phyloP scores from a whole-genome alignment of 2,888 invertebrate species.

The Drosophila atripex region DNA sequence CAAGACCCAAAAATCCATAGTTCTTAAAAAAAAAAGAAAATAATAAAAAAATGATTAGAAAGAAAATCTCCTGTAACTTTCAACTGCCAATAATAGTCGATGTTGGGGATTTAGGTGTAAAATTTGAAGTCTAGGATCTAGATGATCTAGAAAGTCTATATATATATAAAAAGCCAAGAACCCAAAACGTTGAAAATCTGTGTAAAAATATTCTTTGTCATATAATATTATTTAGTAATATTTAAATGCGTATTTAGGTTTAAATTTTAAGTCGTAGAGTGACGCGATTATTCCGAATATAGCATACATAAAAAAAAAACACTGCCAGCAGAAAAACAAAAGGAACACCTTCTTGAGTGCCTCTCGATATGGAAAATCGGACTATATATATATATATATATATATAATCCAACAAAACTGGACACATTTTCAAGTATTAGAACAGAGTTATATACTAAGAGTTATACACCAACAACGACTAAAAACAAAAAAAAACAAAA shows the following conservation, averaged over 20 bases:
- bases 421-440: too few species aligned
- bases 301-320: conserved; percentile 15
- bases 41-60: not conserved
- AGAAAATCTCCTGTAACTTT: not conserved
- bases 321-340: too few species aligned
- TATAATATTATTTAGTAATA: conserved; percentile 11
- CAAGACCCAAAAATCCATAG: not conserved
- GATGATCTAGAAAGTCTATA: conserved; percentile 13
- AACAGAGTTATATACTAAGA: too few species aligned
- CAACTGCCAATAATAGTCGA: not conserved
- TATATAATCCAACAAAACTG: too few species aligned
- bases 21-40: not conserved
- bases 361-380: conserved; percentile 8
- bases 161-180: conserved; percentile 6
- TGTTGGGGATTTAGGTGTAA: not conserved
- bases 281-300: conserved; percentile 38
- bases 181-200: conserved; percentile 33
- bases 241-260: conserved; percentile 15
- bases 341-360: conserved; percentile 6
- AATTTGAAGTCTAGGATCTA: not conserved
- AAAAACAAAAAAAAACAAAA: not conserved
- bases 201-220: conserved; percentile 39
- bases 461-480: too few species aligned
- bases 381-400: too few species aligned
- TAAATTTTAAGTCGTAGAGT: conserved; percentile 6